Evolutionary conservation across 1,140 invertebrate genomes (phyloP), one percentile per base, ranked within the genome.

Genomic region (Pemphigus obesinymphae): DNA sequence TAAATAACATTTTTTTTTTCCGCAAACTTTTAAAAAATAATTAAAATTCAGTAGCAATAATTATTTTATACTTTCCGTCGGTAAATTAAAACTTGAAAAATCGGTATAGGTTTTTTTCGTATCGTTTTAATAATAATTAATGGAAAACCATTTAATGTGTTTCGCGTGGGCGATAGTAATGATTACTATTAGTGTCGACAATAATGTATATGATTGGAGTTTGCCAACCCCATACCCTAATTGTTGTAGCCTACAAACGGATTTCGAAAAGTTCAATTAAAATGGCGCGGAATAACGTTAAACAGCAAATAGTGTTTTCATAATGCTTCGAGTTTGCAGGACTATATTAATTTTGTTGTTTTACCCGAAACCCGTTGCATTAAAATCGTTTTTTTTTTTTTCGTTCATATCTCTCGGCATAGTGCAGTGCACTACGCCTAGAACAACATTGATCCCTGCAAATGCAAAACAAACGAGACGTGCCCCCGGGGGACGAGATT

Each of bases 361-460:
- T 45, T 29, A 26, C 40, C 40, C 45, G 45, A 70, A 70, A 23
- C 23, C 13, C 68, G 29, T 37, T 15, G 37, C 4, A 11, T 7
- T 45, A 45, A 40, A 40, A 40, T 5, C 3, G 8, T 40, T 40
- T 40, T 40, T 43, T 70, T 70, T 70, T 70, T 70, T 15, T 34
- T 29, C 11, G 8, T 40, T 5, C 13, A 26, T 7, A 15, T 70
- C 40, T 26, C n/a, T 70, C 11, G n/a, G n/a, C n/a, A 20, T 66
- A 66, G n/a, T n/a, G n/a, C n/a, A n/a, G n/a, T n/a, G n/a, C n/a
- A n/a, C n/a, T n/a, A n/a, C n/a, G n/a, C 63, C 31, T 68, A 68
- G n/a, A 68, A 70, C 40, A 45, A 70, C 68, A 70, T 13, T 45
- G 40, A 45, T 45, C 68, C 68, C n/a, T n/a, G n/a, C n/a, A 70